Percentiles rank a stretch among this genome's conserved stretches.
phyloP scores from a whole-genome alignment of 1,140 invertebrate species.

The Drosophila bifasciata region DNA sequence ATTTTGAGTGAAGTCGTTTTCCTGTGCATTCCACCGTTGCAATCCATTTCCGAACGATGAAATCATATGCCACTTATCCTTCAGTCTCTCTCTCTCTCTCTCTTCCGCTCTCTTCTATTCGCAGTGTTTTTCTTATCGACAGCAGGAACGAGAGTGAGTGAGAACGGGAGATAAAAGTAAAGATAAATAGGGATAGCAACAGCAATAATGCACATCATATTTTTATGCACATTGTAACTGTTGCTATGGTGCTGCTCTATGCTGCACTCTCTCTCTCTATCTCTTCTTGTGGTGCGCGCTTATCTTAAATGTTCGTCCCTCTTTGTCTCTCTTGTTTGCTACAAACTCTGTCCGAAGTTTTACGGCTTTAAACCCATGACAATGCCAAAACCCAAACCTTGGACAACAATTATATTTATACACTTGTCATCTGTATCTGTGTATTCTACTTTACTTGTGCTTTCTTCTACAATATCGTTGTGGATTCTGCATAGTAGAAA shows the following conservation, averaged over 20 bases:
- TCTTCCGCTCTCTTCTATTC: too few species aligned
- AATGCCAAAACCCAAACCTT: constrained; percentile 47
- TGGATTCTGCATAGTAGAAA: not conserved
- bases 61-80: too few species aligned
- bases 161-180: constrained; percentile 1
- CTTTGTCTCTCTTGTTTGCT: not conserved
- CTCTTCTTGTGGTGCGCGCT: not conserved
- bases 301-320: not conserved
- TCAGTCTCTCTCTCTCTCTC: too few species aligned
- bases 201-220: constrained; percentile 34
- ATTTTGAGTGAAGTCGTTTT: too few species aligned
- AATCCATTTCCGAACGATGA: too few species aligned
- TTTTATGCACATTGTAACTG: constrained; percentile 26
- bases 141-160: too few species aligned
- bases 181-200: constrained; percentile 18
- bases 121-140: too few species aligned
- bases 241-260: constrained; percentile 22
- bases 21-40: too few species aligned
- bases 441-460: not conserved
- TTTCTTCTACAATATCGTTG: not conserved
- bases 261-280: not conserved
- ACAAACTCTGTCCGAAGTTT: not conserved
- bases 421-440: constrained; percentile 15
- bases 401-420: constrained; percentile 47
- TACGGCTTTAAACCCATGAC: constrained; percentile 18